Evolutionary conservation across 1,140 invertebrate species (phyloP).

Genomic region (Sesamia nonagrioides): DNA sequence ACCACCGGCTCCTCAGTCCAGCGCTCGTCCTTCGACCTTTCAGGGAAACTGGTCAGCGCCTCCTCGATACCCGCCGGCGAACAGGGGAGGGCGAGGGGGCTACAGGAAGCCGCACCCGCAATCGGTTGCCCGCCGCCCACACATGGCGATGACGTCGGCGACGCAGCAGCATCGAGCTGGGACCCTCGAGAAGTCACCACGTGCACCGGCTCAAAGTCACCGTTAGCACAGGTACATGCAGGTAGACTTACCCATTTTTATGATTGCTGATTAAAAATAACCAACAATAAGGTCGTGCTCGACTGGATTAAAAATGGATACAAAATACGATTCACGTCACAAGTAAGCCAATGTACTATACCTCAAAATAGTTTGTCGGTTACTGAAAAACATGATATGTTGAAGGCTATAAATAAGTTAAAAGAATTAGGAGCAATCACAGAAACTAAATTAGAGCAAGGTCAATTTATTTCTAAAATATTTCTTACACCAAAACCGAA

Average conservation of each 20-base stretch:
- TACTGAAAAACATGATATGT: neutral
- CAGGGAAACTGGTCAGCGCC: neutral
- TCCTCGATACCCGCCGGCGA: constrained; percentile 46
- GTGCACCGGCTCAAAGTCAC: neutral
- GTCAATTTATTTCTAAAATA: too few species aligned
- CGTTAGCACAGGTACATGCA: neutral
- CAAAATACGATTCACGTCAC: neutral
- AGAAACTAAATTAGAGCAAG: neutral
- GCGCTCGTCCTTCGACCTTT: too few species aligned
- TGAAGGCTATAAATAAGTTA: neutral
- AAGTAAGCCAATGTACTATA: neutral
- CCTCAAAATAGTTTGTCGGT: neutral
- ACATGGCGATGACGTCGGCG: neutral
- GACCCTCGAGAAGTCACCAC: neutral
- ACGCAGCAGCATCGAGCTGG: neutral
- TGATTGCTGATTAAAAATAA: neutral
- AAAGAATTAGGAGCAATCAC: neutral
- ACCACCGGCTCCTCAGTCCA: neutral
- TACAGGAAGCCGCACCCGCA: constrained; percentile 13
- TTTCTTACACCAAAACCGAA: too few species aligned
- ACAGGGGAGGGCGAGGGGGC: constrained; percentile 56
- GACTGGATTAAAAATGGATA: neutral
- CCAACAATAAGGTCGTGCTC: neutral
- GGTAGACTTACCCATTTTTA: neutral
- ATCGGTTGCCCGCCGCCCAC: neutral